A percentile compares a stretch with the other conserved stretches of the same genome.
Conservation (phyloP, 2,113 vertebrate genomes). For the Microcebus jonahi region DNA sequence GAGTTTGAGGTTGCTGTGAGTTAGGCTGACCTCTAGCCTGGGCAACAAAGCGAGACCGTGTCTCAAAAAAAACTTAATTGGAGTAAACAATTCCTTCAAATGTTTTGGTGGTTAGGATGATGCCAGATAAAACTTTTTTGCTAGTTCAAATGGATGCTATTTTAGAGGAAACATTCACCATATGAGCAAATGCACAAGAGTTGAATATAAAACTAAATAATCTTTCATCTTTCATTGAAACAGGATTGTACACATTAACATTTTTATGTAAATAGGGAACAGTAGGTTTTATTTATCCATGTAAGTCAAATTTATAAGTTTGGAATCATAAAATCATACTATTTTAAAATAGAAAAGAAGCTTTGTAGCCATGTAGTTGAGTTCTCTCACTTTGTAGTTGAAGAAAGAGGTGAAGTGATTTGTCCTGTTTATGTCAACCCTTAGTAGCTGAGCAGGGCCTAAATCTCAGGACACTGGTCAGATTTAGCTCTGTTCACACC, state of each 20-base stretch:
- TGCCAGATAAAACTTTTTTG: neutral
- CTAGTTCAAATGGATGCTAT: neutral
- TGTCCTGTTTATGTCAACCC: neutral
- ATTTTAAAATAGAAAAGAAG: neutral
- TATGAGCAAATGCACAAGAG: neutral
- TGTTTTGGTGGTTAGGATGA: constrained; percentile 24
- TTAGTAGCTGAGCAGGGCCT: neutral
- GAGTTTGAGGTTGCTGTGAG: too few relatives aligned
- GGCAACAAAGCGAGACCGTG: too few relatives aligned
- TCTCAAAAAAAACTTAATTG: neutral
- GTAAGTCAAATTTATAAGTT: neutral
- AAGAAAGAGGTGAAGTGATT: neutral
- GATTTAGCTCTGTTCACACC: neutral
- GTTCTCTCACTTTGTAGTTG: neutral
- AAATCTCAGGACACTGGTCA: neutral
- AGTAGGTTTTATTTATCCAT: neutral
- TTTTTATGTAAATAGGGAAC: neutral
- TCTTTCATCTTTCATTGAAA: neutral
- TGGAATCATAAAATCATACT: neutral
- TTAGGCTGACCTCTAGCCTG: too few relatives aligned
- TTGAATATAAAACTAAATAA: neutral
- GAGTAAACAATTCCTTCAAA: constrained; percentile 27
- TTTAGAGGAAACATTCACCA: neutral
- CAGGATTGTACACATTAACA: neutral
- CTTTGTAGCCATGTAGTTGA: neutral